Conservation (phyloP, 2,797 vertebrate species). For the Eurystomus glaucurus region DNA sequence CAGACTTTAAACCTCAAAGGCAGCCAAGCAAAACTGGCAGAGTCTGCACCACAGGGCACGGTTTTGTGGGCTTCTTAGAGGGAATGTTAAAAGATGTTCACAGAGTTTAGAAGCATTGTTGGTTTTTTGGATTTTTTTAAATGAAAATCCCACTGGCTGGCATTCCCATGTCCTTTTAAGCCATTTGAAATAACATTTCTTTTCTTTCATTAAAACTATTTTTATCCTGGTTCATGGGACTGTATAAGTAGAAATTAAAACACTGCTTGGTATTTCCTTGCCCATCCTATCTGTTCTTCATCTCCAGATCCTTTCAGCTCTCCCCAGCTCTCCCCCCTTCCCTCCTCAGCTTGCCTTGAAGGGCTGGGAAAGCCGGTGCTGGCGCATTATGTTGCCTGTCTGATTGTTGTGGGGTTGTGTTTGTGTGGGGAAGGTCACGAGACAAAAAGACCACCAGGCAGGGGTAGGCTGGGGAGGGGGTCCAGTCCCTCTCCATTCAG, state of each 20-base stretch:
- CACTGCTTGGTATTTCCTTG: not conserved
- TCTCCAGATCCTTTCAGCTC: constrained; percentile 22
- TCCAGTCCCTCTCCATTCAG: constrained; percentile 56
- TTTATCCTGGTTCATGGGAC: not conserved
- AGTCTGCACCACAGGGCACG: not conserved
- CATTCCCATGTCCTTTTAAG: constrained; percentile 7
- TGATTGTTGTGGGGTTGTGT: constrained; percentile 68
- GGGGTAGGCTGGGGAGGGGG: not conserved
- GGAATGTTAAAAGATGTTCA: not conserved
- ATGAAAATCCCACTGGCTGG: not conserved
- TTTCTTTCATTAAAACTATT: constrained; percentile 40
- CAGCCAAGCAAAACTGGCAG: not conserved
- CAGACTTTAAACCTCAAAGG: not conserved
- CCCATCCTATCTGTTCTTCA: not conserved
- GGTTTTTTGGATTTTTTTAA: not conserved
- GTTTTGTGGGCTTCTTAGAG: not conserved
- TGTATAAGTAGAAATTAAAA: constrained; percentile 1
- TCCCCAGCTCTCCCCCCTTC: constrained; percentile 13
- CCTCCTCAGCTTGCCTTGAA: constrained; percentile 36
- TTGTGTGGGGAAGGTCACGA: constrained; percentile 65
- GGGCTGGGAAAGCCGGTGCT: constrained; percentile 43
- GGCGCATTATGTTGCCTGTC: constrained; percentile 22
- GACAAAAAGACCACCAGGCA: constrained; percentile 75
- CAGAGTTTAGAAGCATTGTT: not conserved
- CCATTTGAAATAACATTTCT: not conserved